phyloP scores from a whole-genome alignment of 64 coral and sea anemone species.

The Pachyseris speciosa region DNA sequence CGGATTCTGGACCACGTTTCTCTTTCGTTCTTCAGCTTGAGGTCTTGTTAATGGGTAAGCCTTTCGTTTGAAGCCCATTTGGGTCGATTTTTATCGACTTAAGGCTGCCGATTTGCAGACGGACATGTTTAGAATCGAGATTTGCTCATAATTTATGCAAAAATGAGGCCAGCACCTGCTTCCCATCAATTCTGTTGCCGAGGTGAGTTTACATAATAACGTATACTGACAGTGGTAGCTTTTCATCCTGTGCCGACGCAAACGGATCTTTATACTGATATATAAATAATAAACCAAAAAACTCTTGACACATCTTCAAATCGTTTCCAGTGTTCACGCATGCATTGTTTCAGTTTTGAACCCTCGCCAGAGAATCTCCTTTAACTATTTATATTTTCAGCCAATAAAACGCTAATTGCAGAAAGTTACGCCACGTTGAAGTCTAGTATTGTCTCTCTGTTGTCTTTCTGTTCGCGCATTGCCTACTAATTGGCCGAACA shows the following conservation, averaged over 20 bases:
- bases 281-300: neutral
- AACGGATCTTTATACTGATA: neutral
- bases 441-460: too few relatives aligned
- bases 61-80: neutral
- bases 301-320: too few relatives aligned
- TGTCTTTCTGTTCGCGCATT: too few relatives aligned
- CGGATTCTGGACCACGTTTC: too few relatives aligned
- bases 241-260: neutral
- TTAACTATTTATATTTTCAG: neutral
- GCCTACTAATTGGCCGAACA: too few relatives aligned
- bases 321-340: too few relatives aligned
- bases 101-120: neutral
- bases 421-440: neutral
- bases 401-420: neutral
- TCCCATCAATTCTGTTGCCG: neutral
- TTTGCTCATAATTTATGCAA: conserved; percentile 28
- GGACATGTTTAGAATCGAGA: neutral
- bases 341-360: neutral
- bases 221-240: neutral
- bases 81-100: neutral
- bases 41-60: neutral
- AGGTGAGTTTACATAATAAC: neutral
- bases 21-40: neutral
- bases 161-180: conserved; percentile 9
- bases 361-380: neutral